A percentile compares a stretch with the other conserved stretches of the same genome.
Evolutionary conservation across 2,797 vertebrate species (phyloP).

Genomic region (Acanthurus leucopareius): DNA sequence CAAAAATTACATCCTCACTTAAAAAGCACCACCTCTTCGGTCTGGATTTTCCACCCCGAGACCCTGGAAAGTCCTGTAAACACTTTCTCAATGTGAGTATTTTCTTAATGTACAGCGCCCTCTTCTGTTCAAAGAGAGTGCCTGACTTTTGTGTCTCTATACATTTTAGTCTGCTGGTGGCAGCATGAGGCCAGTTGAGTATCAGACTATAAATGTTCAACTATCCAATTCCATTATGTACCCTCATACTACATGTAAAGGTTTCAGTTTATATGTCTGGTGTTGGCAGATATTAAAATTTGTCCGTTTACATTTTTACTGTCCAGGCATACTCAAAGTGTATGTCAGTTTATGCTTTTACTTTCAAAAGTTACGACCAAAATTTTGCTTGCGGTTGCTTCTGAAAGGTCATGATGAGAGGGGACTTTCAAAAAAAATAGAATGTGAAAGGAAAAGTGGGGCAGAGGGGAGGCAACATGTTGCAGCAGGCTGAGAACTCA

Average conservation of each 20-base stretch:
- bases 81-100: not conserved
- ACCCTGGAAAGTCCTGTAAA: constrained; percentile 14
- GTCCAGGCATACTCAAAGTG: not conserved
- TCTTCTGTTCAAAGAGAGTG: constrained; percentile 65
- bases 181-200: constrained; percentile 21
- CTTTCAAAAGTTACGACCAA: not conserved
- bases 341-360: not conserved
- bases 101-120: constrained; percentile 68
- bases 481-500: constrained; percentile 12
- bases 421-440: not conserved
- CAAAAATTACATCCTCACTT: not conserved
- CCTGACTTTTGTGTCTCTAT: not conserved
- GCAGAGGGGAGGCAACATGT: constrained; percentile 9
- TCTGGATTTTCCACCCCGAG: not conserved
- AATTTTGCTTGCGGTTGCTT: constrained; percentile 10
- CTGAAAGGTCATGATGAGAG: not conserved
- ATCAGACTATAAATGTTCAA: no score
- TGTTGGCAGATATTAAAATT: constrained; percentile 4
- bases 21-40: not conserved
- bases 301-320: not conserved
- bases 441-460: constrained; percentile 42
- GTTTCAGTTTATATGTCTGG: not conserved
- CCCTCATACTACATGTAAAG: not conserved
- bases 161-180: constrained; percentile 48
- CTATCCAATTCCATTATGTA: no score